Percentiles rank a stretch among this genome's conserved stretches.
Conservation (phyloP, 2,888 invertebrate species). For the Acrobasis consociella region DNA sequence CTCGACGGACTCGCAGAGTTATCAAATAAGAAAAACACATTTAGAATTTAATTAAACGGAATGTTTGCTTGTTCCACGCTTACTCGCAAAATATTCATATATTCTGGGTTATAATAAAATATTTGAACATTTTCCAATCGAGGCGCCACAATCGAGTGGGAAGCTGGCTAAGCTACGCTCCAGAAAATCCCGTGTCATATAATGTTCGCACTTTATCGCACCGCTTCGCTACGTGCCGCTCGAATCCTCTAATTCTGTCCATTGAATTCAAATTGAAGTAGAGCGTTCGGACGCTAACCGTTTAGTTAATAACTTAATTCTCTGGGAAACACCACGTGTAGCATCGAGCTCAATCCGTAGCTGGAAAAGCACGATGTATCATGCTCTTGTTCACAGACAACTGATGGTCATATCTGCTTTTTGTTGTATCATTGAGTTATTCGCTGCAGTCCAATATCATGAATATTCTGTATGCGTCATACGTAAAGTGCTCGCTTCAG, state of each 20-base stretch:
- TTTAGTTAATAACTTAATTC: slow-evolving; percentile 80
- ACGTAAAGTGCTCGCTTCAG: slow-evolving; percentile 61
- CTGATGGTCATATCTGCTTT: slow-evolving; percentile 46
- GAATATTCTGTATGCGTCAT: slow-evolving; percentile 65
- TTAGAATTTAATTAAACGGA: background rate
- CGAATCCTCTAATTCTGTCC: slow-evolving; percentile 70
- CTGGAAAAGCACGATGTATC: slow-evolving; percentile 42
- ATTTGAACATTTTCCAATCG: slow-evolving; percentile 25
- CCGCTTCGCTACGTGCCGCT: slow-evolving; percentile 51
- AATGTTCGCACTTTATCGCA: slow-evolving; percentile 63
- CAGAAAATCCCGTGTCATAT: slow-evolving; percentile 59
- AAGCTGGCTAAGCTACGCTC: slow-evolving; percentile 47
- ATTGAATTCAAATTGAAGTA: slow-evolving; percentile 80
- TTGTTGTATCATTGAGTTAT: slow-evolving; percentile 38
- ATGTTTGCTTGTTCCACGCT: background rate
- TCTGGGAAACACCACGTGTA: slow-evolving; percentile 70
- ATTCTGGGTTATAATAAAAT: slow-evolving; percentile 6
- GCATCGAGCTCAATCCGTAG: slow-evolving; percentile 39
- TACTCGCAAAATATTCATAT: slow-evolving; percentile 1
- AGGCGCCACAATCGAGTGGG: slow-evolving; percentile 45
- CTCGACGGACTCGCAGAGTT: background rate
- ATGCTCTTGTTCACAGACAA: slow-evolving; percentile 28
- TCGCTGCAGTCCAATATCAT: slow-evolving; percentile 59
- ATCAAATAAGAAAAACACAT: background rate
- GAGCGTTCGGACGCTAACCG: slow-evolving; percentile 61